Conservation (phyloP, 2,888 invertebrate species). For the Mallateleia sp. region DNA sequence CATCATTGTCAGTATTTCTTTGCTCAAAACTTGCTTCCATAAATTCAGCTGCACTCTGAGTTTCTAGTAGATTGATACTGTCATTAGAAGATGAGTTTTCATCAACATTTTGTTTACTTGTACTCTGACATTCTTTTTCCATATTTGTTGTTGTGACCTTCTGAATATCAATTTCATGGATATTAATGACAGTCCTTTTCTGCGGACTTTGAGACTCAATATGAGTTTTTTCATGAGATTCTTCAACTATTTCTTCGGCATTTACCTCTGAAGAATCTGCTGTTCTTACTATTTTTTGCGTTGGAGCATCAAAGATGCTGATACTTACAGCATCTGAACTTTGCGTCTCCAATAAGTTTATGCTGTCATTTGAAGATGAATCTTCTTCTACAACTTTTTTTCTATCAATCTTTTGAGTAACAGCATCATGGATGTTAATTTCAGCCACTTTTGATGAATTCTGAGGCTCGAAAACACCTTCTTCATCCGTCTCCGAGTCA, state of each 20-base stretch:
- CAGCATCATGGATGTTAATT: conserved; percentile 1
- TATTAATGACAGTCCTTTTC: neutral
- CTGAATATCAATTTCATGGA: neutral
- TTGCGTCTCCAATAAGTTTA: neutral
- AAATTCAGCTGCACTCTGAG: neutral
- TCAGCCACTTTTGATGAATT: neutral
- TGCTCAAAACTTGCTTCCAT: neutral
- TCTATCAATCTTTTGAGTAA: neutral
- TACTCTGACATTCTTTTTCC: neutral
- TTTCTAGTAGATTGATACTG: conserved; percentile 1
- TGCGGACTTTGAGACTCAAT: neutral
- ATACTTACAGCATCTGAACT: neutral
- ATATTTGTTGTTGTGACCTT: neutral
- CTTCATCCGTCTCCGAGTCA: conserved; percentile 20
- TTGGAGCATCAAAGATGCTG: neutral
- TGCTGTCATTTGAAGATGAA: conserved; percentile 17
- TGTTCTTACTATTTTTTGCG: neutral
- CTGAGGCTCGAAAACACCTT: neutral
- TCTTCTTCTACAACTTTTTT: neutral
- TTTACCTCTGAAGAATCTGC: neutral
- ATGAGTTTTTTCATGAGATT: neutral
- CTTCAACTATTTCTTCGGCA: neutral
- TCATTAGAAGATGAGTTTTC: conserved; percentile 27
- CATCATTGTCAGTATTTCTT: neutral
- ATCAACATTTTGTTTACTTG: neutral